phyloP scores from a whole-genome alignment of 2,113 vertebrate genomes.

The Xiphophorus hellerii region DNA sequence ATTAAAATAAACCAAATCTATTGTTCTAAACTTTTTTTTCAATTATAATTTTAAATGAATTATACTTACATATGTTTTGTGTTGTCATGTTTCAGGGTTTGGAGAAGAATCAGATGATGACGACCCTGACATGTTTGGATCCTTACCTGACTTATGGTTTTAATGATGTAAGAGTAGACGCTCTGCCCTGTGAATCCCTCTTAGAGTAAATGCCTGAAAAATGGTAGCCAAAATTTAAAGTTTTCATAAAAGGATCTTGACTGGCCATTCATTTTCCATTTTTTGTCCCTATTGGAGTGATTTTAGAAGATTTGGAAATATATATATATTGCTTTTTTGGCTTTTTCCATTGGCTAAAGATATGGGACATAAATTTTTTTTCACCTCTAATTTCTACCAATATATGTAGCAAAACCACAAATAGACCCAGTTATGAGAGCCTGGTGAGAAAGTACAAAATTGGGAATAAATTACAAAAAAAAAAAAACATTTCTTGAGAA shows the following conservation, averaged over 20 bases:
- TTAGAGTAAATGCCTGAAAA: neutral
- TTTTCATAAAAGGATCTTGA: neutral
- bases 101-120: constrained; percentile 20
- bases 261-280: neutral
- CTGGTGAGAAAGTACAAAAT: neutral
- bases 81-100: constrained; percentile 4
- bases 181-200: constrained; percentile 1
- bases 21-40: neutral
- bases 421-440: neutral
- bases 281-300: neutral
- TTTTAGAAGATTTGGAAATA: neutral
- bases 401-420: neutral
- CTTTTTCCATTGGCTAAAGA: neutral
- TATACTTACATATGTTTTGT: neutral
- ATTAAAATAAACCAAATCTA: neutral
- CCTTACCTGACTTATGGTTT: neutral
- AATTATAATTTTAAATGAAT: neutral
- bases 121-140: neutral
- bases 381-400: neutral
- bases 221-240: neutral
- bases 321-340: neutral
- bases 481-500: neutral
- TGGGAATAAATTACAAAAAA: neutral
- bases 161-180: constrained; percentile 1
- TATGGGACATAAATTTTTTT: neutral